Conservation (phyloP, 1,140 invertebrate species). For the Olivierus martensii region DNA sequence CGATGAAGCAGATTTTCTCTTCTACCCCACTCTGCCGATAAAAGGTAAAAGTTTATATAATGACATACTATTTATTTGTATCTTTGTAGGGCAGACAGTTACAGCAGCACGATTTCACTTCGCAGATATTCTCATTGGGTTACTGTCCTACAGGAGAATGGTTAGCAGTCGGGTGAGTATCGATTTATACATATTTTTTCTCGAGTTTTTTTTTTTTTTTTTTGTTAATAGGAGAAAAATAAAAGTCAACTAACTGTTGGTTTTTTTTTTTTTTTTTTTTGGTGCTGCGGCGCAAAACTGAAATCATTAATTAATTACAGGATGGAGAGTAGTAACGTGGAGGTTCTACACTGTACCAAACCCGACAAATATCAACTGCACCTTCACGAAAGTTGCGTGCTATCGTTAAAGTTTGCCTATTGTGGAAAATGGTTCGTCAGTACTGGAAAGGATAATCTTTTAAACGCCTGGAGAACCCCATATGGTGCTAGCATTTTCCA, state of each 20-base stretch:
- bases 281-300: not conserved
- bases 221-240: too few relatives aligned
- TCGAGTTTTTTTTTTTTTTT: too few relatives aligned
- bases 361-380: conserved; percentile 97
- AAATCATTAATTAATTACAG: conserved; percentile 21
- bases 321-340: conserved; percentile 98
- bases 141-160: conserved; percentile 96
- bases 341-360: conserved; percentile 82
- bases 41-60: not conserved
- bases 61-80: not conserved
- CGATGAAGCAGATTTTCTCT: not conserved
- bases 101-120: conserved; percentile 89
- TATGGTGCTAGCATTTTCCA: conserved; percentile 98
- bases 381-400: conserved; percentile 93
- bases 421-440: conserved; percentile 99
- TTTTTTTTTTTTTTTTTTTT: too few relatives aligned
- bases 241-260: too few relatives aligned
- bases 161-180: conserved; percentile 75
- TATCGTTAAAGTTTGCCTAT: conserved; percentile 89
- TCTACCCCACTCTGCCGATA: not conserved
- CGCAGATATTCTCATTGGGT: conserved; percentile 92
- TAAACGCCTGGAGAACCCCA: conserved; percentile 96
- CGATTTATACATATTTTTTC: not conserved
- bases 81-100: conserved; percentile 57
- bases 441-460: conserved; percentile 95